Base-by-base conservation (phyloP, 2,113 vertebrate species). In the Gasterosteus aculeatus region DNA sequence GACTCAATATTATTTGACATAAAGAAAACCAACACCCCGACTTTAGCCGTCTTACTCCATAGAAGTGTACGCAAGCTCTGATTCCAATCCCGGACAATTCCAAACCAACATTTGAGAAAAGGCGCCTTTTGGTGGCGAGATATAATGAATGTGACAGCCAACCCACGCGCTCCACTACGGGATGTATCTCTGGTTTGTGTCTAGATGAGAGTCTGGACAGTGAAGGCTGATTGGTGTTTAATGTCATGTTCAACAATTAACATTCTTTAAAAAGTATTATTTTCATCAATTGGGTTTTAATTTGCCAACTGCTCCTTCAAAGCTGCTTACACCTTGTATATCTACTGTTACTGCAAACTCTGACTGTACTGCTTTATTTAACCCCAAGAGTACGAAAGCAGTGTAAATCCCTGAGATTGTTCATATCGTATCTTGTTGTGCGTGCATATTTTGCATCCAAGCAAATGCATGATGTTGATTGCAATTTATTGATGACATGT, bases 321-420 rank as follows among this genome's bases (percentile, higher is more conserved):
- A 54, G 12, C 61, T 47, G 11, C 31, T 18, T 35, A 8, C 56
- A 41, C 6, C 12, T 15, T 65, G 29, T 66, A 54, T 15, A 38
- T 38, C 29, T 62, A 26, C 3, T 76, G 22, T 26, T 26, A 7
- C 42, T 62, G 59, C 29, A 61, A 74, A 38, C 29, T 67, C 19
- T 64, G 10, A 19, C 70, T 69, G 59, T 61, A 54, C 22, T 60
- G 7, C 53, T 53, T 64, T 72, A 44, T 71, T 83, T 22, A 69
- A 51, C 39, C 64, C 53, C 38, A 26, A 72, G 35, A 80, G n/a
- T 7, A 26, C 70, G 22, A 53, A 77, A 80, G 51, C 73, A 79
- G 29, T 67, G 22, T 66, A 64, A 69, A 72, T 77, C 31, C 58
- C 35, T 77, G 15, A 67, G 22, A 47, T 73, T 58, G 18, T 79